phyloP scores from a whole-genome alignment of 2,113 vertebrate species.

The Merops nubicus region DNA sequence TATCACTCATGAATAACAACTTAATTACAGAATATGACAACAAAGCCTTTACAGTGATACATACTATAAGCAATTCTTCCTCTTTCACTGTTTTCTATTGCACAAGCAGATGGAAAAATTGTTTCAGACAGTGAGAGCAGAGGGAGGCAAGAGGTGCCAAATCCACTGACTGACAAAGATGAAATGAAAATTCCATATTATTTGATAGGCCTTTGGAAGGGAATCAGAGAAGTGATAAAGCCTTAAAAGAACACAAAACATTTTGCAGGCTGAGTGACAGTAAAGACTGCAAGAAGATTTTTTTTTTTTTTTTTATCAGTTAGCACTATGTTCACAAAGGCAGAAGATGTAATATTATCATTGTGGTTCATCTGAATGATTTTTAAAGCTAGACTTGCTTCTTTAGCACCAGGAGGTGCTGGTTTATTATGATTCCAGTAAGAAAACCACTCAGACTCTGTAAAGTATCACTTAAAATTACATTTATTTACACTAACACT shows the following conservation, averaged over 20 bases:
- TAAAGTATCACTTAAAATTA: background rate
- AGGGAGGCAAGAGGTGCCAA: too few species aligned
- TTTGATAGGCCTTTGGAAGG: background rate
- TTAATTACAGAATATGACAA: background rate
- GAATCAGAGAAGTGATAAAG: background rate
- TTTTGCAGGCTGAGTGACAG: background rate
- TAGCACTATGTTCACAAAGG: background rate
- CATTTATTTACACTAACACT: background rate
- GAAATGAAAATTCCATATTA: background rate
- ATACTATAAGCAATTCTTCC: background rate
- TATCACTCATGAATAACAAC: background rate
- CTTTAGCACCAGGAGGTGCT: background rate
- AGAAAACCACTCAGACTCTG: background rate
- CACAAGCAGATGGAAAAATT: background rate
- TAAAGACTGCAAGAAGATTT: background rate
- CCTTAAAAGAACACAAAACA: background rate
- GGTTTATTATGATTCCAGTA: background rate
- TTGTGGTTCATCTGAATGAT: background rate
- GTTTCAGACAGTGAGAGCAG: background rate
- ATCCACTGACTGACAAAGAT: background rate
- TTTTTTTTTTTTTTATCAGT: background rate
- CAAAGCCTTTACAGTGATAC: background rate
- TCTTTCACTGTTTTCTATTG: background rate
- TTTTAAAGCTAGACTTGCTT: background rate
- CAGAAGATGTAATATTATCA: background rate